Percentiles rank a stretch among this genome's conserved stretches.
These are phyloP conservation scores for Branchipolynoe longqiensis DNA, from an alignment of 2,888 invertebrate genomes.

Conservation along the genomic window DNA sequence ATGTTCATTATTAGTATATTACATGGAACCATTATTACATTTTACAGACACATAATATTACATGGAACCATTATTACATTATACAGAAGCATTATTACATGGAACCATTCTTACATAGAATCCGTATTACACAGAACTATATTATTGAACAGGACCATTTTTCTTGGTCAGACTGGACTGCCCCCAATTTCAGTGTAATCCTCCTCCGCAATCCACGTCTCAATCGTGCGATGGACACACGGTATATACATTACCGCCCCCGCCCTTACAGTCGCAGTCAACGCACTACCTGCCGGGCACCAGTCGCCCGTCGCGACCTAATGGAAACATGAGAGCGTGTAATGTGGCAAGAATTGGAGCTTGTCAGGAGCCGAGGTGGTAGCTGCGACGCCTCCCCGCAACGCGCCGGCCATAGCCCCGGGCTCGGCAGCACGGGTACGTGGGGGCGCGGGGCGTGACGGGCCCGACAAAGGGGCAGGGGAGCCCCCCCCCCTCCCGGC, in stretches of 20 bases:
- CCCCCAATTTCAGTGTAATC: too few species aligned
- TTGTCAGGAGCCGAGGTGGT: constrained; percentile 39
- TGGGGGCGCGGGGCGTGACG: background rate
- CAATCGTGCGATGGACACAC: background rate
- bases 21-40: too few species aligned
- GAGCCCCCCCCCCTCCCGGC: too few species aligned
- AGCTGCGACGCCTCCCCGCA: constrained; percentile 25
- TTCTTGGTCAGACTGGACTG: too few species aligned
- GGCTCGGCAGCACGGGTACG: background rate
- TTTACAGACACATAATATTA: too few species aligned
- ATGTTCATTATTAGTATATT: too few species aligned
- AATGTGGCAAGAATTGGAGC: constrained; percentile 39
- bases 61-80: too few species aligned
- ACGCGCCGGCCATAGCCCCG: background rate
- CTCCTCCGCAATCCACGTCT: too few species aligned
- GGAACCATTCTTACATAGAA: too few species aligned
- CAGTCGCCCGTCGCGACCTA: constrained; percentile 18
- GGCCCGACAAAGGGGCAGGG: background rate
- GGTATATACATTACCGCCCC: background rate
- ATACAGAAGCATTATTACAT: too few species aligned
- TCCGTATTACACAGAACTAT: too few species aligned
- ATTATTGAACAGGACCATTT: too few species aligned
- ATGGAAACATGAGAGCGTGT: constrained; percentile 45
- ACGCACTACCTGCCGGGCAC: background rate
- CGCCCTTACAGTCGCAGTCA: background rate